A percentile compares a stretch with the other conserved stretches of the same genome.
phyloP scores from a whole-genome alignment of 2,113 vertebrate genomes.

The Grallaria varia region DNA sequence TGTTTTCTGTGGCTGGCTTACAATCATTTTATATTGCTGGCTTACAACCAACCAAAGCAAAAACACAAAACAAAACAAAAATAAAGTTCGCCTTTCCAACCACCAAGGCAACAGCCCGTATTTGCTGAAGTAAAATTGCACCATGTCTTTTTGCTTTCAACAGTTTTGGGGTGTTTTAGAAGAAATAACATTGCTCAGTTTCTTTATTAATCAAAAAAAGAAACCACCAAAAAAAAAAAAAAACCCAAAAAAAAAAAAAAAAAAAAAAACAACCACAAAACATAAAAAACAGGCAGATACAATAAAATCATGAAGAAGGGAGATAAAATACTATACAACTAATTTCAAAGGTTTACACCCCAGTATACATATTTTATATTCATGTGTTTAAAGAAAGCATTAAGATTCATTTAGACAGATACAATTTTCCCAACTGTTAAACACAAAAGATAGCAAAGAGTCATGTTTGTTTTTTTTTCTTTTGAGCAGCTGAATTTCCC shows the following conservation, averaged over 20 bases:
- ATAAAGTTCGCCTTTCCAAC: not conserved
- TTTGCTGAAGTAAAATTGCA: not conserved
- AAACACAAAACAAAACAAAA: conserved; percentile 32
- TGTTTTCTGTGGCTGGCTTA: conserved; percentile 35
- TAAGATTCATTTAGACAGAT: not conserved
- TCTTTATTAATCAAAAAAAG: not conserved
- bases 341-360: not conserved
- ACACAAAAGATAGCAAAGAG: not conserved
- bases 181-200: not conserved
- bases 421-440: not conserved
- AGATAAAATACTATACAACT: not conserved
- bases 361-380: not conserved
- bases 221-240: no score
- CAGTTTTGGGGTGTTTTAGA: fast-evolving
- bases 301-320: not conserved
- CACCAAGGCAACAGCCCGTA: not conserved
- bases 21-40: not conserved
- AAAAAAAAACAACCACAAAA: no score
- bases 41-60: conserved; percentile 39
- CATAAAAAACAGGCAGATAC: fast-evolving
- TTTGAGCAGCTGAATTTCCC: not conserved
- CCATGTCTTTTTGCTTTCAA: not conserved
- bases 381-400: not conserved
- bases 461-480: not conserved
- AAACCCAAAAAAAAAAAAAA: no score